Percentiles rank a stretch among this genome's conserved stretches.
Evolutionary conservation across 2,797 vertebrate genomes (phyloP).

Genomic region (Astyanax mexicanus): DNA sequence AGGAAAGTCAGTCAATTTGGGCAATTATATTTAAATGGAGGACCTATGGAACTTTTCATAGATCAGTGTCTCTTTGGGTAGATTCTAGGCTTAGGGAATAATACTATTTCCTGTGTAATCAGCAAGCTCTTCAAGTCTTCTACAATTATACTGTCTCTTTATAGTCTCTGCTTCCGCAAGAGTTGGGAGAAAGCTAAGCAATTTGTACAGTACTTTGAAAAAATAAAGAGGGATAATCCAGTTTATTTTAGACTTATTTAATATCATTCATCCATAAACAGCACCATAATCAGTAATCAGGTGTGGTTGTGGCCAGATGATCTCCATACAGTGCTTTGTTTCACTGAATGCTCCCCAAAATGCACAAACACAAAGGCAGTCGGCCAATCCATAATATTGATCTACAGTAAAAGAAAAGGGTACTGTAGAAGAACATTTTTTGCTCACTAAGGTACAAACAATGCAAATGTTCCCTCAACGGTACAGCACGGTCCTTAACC

Average conservation of each 20-base stretch:
- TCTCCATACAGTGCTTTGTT: conserved; percentile 62
- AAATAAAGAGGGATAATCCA: conserved; percentile 71
- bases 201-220: conserved; percentile 77
- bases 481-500: too few species aligned
- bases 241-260: conserved; percentile 74
- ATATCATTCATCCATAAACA: conserved; percentile 73
- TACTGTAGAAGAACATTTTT: too few species aligned
- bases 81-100: conserved; percentile 66
- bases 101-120: conserved; percentile 79
- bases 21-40: conserved; percentile 53
- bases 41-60: conserved; percentile 50
- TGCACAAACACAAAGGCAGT: conserved; percentile 72
- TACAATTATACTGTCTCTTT: conserved; percentile 73
- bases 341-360: conserved; percentile 59
- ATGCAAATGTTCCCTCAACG: too few species aligned
- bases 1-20: conserved; percentile 45
- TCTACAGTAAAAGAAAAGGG: conserved; percentile 40
- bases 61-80: conserved; percentile 42
- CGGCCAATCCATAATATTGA: conserved; percentile 81
- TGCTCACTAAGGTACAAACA: too few species aligned
- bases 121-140: conserved; percentile 74
- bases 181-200: conserved; percentile 74
- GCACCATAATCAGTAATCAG: conserved; percentile 66
- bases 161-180: conserved; percentile 74
- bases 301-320: conserved; percentile 71